Evolutionary conservation across 1,140 invertebrate genomes (phyloP).

Genomic region (Eulimnadia texana): DNA sequence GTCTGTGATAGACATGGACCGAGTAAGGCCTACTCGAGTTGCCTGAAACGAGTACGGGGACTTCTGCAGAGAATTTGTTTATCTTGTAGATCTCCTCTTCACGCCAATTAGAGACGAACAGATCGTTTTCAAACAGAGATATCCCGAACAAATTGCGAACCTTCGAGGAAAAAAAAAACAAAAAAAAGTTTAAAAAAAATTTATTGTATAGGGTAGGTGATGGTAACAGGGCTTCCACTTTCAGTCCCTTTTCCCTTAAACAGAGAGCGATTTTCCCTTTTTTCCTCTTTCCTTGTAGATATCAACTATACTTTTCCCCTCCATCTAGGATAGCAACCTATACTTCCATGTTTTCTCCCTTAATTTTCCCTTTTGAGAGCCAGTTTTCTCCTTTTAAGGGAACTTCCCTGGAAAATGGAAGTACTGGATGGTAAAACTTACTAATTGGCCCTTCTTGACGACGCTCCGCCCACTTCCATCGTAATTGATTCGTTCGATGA

Average conservation of each 20-base stretch:
- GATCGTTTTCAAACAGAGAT: constrained; percentile 48
- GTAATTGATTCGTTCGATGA: constrained; percentile 53
- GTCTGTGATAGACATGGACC: constrained; percentile 53
- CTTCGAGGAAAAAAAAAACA: constrained; percentile 30
- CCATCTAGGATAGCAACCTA: too few species aligned
- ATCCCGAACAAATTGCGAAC: constrained; percentile 50
- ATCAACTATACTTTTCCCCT: too few species aligned
- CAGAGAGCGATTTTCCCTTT: not conserved
- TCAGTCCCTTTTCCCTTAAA: constrained; percentile 10
- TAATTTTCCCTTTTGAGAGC: too few species aligned
- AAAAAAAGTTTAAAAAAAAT: constrained; percentile 8
- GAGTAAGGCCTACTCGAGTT: constrained; percentile 41
- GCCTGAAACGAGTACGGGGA: constrained; percentile 27
- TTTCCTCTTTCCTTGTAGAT: too few species aligned
- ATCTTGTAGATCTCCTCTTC: constrained; percentile 43
- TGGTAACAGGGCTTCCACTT: not conserved
- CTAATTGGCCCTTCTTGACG: constrained; percentile 40
- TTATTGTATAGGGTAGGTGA: not conserved
- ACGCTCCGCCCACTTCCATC: constrained; percentile 47
- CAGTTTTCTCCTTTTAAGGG: too few species aligned
- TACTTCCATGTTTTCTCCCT: too few species aligned
- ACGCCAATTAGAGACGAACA: constrained; percentile 50
- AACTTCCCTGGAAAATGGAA: too few species aligned
- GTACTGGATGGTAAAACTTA: constrained; percentile 23
- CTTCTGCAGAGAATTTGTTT: constrained; percentile 37